Conservation (phyloP, 53 echinoderm and acorn worm species). For the Holothuria leucospilota region DNA sequence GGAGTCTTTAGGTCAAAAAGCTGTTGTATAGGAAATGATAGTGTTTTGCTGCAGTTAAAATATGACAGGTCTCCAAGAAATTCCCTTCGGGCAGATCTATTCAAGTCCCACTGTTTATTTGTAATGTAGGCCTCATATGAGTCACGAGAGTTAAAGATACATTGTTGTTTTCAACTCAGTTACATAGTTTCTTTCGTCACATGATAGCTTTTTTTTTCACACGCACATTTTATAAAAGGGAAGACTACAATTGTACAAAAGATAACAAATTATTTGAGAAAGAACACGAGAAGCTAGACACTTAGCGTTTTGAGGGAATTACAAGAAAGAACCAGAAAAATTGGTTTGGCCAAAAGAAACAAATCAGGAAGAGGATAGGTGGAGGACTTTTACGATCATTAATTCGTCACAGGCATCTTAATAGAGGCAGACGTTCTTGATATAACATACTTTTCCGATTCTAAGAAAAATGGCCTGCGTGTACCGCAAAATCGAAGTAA, state of each 20-base stretch:
- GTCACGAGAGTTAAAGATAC: not conserved
- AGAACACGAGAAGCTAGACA: not conserved
- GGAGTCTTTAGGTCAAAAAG: too few relatives aligned
- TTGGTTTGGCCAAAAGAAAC: not conserved
- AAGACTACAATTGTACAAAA: not conserved
- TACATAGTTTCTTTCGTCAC: conserved; percentile 6
- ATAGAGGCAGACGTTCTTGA: not conserved
- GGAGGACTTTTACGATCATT: not conserved
- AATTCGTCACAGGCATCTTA: not conserved
- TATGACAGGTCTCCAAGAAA: not conserved
- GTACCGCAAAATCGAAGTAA: not conserved
- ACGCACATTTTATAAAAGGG: not conserved
- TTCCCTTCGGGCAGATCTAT: not conserved
- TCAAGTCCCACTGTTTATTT: conserved; percentile 19
- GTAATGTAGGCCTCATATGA: conserved; percentile 29
- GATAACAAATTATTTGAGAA: not conserved
- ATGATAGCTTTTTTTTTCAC: conserved; percentile 11
- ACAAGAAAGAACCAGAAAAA: not conserved
- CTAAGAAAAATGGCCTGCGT: not conserved
- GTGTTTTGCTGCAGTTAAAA: too few relatives aligned
- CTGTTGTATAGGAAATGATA: too few relatives aligned
- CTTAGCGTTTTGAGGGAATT: not conserved
- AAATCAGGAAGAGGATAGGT: not conserved
- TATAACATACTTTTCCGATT: too few relatives aligned
- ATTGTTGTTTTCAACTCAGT: conserved; percentile 4